These are phyloP conservation scores for Teleogryllus occipitalis DNA, from an alignment of 1,140 invertebrate genomes.

Conservation along the genomic window DNA sequence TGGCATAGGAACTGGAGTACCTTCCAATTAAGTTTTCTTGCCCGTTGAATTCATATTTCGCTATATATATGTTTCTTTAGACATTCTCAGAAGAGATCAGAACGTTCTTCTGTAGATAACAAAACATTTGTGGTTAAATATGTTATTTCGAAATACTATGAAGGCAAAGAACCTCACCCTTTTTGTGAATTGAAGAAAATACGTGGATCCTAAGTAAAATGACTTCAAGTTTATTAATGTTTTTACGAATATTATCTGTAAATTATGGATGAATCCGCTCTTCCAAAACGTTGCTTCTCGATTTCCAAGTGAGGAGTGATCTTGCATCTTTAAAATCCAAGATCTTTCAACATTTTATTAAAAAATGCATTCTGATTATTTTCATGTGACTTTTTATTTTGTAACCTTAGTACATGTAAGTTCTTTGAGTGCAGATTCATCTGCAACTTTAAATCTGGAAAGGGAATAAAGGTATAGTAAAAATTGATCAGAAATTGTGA, in stretches of 20 bases:
- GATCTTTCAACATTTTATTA: slow-evolving; percentile 79
- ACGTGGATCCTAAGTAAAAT: slow-evolving; percentile 75
- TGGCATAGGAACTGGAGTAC: slow-evolving; percentile 80
- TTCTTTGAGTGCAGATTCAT: neutral
- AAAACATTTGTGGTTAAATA: slow-evolving; percentile 85
- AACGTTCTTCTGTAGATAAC: slow-evolving; percentile 78
- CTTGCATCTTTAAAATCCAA: slow-evolving; percentile 75
- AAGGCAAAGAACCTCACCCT: slow-evolving; percentile 48
- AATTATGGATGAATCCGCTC: slow-evolving; percentile 76
- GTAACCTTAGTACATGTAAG: slow-evolving; percentile 57
- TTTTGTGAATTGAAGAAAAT: slow-evolving; percentile 58
- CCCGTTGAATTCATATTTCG: slow-evolving; percentile 86
- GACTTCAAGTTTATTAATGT: slow-evolving; percentile 65
- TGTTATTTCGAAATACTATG: slow-evolving; percentile 58
- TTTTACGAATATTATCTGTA: slow-evolving; percentile 69
- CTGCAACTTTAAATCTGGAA: neutral
- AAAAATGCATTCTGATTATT: slow-evolving; percentile 81
- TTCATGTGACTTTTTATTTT: slow-evolving; percentile 81
- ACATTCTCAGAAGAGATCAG: slow-evolving; percentile 88
- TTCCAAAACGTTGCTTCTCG: slow-evolving; percentile 71
- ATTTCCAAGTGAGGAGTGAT: slow-evolving; percentile 67
- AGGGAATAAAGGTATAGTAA: slow-evolving; percentile 33
- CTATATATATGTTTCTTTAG: slow-evolving; percentile 90
- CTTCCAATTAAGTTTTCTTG: slow-evolving; percentile 85
- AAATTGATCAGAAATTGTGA: slow-evolving; percentile 18